Conservation (phyloP, 2,797 vertebrate species). For the Artibeus lituratus region DNA sequence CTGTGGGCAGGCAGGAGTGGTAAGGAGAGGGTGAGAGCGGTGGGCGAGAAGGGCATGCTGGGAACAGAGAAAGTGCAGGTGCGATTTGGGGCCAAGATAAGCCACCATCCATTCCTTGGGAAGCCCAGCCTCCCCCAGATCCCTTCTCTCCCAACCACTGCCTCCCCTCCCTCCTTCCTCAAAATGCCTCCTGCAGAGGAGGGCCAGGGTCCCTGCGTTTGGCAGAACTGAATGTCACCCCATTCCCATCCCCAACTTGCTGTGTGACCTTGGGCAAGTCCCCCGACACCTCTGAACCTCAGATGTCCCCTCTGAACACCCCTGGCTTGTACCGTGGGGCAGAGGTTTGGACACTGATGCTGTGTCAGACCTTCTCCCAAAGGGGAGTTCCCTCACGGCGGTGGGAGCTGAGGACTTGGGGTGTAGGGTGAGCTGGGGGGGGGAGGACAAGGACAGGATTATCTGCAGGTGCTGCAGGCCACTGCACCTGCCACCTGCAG, state of each 20-base stretch:
- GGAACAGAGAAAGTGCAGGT: accelerated
- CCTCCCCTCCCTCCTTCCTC: neutral
- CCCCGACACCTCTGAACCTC: neutral
- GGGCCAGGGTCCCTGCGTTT: neutral
- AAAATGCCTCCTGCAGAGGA: neutral
- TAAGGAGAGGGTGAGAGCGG: neutral
- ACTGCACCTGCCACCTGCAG: neutral
- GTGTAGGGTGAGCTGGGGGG: neutral
- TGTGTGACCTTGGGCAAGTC: neutral
- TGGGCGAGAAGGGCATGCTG: neutral
- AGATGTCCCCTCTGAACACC: neutral
- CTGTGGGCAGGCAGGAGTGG: neutral
- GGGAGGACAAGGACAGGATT: neutral
- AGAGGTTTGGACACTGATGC: neutral
- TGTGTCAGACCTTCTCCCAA: neutral
- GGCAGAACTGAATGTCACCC: neutral
- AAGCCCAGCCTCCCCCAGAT: neutral
- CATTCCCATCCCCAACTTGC: neutral
- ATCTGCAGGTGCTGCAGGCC: neutral
- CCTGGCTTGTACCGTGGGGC: neutral
- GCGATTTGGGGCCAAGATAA: neutral
- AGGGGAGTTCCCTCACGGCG: neutral
- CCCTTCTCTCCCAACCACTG: neutral
- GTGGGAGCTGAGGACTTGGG: neutral
- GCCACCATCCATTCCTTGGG: neutral